Percentiles rank a stretch among this genome's conserved stretches.
Conservation (phyloP, 1,140 invertebrate genomes). For the Solen grandis region DNA sequence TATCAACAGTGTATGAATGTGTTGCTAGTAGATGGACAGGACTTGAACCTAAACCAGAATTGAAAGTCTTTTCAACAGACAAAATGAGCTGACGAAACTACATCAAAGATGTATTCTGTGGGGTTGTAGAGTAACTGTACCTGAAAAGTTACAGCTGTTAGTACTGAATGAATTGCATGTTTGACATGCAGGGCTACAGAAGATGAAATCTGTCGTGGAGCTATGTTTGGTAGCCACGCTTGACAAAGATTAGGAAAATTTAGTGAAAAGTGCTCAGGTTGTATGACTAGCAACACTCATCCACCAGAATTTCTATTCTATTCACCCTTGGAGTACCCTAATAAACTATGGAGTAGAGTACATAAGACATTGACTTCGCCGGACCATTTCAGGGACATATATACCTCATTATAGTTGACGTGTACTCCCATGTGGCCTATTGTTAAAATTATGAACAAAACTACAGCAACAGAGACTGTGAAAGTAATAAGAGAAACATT, state of each 20-base stretch:
- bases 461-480: no score
- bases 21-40: not conserved
- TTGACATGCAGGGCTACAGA: constrained; percentile 82
- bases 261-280: constrained; percentile 80
- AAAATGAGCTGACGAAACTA: constrained; percentile 45
- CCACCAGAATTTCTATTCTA: constrained; percentile 31
- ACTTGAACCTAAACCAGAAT: no score
- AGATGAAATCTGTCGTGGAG: constrained; percentile 83
- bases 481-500: no score
- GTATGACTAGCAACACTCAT: constrained; percentile 58
- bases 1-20: no score
- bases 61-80: not conserved
- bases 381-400: constrained; percentile 11
- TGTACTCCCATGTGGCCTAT: constrained; percentile 63
- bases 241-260: constrained; percentile 79
- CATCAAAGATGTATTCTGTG: constrained; percentile 58
- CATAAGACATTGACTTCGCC: constrained; percentile 68
- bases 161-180: constrained; percentile 80
- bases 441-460: constrained; percentile 54
- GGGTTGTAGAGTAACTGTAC: no score
- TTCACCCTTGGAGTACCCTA: constrained; percentile 55
- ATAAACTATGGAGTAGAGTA: constrained; percentile 47
- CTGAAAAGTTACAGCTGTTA: constrained; percentile 63
- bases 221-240: constrained; percentile 83
- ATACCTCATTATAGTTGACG: constrained; percentile 55